Evolutionary conservation across 1,140 invertebrate species (phyloP).

Genomic region (Halictus rubicundus): DNA sequence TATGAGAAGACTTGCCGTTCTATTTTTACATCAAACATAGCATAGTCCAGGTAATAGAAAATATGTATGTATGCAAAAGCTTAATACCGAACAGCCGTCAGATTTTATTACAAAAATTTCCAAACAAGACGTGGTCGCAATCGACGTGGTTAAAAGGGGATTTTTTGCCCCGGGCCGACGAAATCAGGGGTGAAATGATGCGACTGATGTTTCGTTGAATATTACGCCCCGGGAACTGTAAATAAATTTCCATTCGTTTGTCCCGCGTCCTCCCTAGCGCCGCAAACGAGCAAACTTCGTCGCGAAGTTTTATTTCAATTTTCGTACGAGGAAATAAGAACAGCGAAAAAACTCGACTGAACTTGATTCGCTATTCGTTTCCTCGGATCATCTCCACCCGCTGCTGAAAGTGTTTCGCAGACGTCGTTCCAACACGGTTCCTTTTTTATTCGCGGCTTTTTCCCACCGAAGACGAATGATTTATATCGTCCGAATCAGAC

Average conservation of each 20-base stretch:
- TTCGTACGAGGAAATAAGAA: neutral
- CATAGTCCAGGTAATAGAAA: too few relatives aligned
- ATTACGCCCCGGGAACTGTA: neutral
- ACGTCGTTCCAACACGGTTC: too few relatives aligned
- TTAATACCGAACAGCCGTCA: too few relatives aligned
- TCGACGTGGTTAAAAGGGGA: neutral
- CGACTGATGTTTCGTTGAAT: neutral
- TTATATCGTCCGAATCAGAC: neutral
- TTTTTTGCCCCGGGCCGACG: neutral
- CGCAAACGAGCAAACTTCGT: slow-evolving; percentile 35
- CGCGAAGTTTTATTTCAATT: slow-evolving; percentile 25
- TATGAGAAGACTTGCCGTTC: too few relatives aligned
- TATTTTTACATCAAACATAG: too few relatives aligned
- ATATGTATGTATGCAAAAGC: too few relatives aligned
- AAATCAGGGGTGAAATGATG: neutral
- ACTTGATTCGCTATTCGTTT: neutral
- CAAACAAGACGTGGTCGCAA: too few relatives aligned
- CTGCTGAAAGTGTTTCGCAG: neutral
- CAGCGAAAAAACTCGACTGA: neutral
- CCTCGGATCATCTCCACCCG: neutral
- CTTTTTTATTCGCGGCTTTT: neutral
- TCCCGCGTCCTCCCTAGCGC: neutral
- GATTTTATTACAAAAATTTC: too few relatives aligned
- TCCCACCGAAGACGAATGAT: neutral
- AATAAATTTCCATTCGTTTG: slow-evolving; percentile 15